Base-by-base conservation (phyloP, 2,113 vertebrate species). In the Neogobius melanostomus region DNA sequence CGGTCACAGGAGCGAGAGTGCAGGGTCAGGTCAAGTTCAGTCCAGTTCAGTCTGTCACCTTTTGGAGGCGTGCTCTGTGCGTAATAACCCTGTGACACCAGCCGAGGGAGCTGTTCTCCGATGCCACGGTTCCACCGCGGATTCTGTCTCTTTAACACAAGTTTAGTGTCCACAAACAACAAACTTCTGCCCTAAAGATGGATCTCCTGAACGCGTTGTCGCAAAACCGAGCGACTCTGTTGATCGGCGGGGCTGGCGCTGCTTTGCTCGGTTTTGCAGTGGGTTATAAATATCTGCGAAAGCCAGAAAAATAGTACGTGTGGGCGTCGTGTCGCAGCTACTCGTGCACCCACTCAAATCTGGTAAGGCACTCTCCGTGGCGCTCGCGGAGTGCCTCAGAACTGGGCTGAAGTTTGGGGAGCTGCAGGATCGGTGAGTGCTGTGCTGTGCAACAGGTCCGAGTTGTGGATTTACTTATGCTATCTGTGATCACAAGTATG, bases 281-380 rank as follows among this genome's bases (percentile, higher is more conserved):
- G 14, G 91, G 76, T 8, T 89, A 66, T 68, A 90, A 81, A 50
- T 89, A 83, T 42, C 77, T 83, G 15, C 77, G 90, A 43, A 83
- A 71, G 68, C 80, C 81, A 15, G 84, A 90, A 50, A 88, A 85
- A 68, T 1, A 21, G 78, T 77, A 44, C 90, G 84, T 0, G 95
- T 97, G 45, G 96, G 95, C 64, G 93, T 94, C 3, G 94, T 97
- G 72, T 85, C 94, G 1, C 77, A 91, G 51, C 83, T 98, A 1
- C 87, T 94, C 57, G 81, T 98, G 61, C 93, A 97, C 87, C 96
- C 97, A 0, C 72, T 98, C 45, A 98, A 98, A 79, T 98, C 96
- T 0, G 97, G 95, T 57, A 94, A 84, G 75, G 95, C 93, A 1
- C 56, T 93, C 72, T 47, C 89, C 5, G 92, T 98, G 79, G 17